These are phyloP conservation scores for Taphrorychus bicolor DNA, from an alignment of 2,888 invertebrate species.

Conservation along the genomic window DNA sequence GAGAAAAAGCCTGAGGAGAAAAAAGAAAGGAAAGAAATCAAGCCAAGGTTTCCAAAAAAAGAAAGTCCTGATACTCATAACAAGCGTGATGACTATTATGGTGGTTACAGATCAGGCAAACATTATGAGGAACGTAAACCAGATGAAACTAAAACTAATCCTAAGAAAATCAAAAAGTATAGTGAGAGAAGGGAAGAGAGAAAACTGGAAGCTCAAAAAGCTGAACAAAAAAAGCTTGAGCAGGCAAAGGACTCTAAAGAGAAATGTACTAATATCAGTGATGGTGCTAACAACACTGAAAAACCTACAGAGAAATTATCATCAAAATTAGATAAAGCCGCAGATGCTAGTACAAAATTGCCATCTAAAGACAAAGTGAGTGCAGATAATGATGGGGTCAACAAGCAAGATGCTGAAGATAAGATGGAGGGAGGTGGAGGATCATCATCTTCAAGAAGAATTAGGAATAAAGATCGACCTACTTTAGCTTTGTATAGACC, in stretches of 20 bases:
- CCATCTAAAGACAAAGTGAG: slow-evolving; percentile 1
- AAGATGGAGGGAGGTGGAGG: slow-evolving; percentile 12
- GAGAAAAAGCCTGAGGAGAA: slow-evolving; percentile 54
- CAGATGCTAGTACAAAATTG: no score
- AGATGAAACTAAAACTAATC: slow-evolving; percentile 3
- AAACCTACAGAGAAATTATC: background rate
- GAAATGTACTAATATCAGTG: slow-evolving; percentile 3
- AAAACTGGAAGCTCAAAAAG: slow-evolving; percentile 55
- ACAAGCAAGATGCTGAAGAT: slow-evolving; percentile 17
- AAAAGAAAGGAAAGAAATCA: slow-evolving; percentile 53
- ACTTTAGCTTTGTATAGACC: slow-evolving; percentile 90
- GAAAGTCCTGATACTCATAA: slow-evolving; percentile 50
- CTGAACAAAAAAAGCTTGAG: slow-evolving; percentile 50
- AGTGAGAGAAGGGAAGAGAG: slow-evolving; percentile 59
- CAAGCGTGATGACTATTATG: slow-evolving; percentile 44
- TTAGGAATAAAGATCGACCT: slow-evolving; percentile 79
- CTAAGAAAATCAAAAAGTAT: slow-evolving; percentile 53
- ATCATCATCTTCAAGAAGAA: slow-evolving; percentile 39
- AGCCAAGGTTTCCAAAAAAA: slow-evolving; percentile 51
- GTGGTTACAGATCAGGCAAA: slow-evolving; percentile 44
- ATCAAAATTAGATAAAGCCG: background rate
- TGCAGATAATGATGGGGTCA: slow-evolving; percentile 10
- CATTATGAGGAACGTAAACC: slow-evolving; percentile 44
- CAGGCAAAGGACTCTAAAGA: slow-evolving; percentile 33
- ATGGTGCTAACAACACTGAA: no score